phyloP scores from a whole-genome alignment of 1,140 invertebrate genomes.

The Penaeus chinensis region DNA sequence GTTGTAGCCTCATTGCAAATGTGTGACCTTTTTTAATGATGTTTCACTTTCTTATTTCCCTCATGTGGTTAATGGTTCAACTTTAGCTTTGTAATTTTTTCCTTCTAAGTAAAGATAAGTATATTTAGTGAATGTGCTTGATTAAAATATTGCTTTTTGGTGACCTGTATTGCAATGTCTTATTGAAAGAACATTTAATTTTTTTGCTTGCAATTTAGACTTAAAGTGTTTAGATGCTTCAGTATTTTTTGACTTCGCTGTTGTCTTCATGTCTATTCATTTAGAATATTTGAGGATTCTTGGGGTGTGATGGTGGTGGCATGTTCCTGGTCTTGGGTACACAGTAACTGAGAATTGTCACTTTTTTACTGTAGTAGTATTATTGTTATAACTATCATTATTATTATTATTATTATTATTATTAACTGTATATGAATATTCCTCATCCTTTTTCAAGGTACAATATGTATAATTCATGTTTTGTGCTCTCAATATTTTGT shows the following conservation, averaged over 20 bases:
- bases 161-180: conserved; percentile 38
- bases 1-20: conserved; percentile 33
- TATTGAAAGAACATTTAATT: conserved; percentile 45
- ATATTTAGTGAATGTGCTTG: conserved; percentile 45
- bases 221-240: conserved; percentile 61
- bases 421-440: no score
- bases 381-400: neutral
- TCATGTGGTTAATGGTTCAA: conserved; percentile 48
- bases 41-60: conserved; percentile 30
- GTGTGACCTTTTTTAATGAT: conserved; percentile 17
- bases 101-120: conserved; percentile 25
- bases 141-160: conserved; percentile 37
- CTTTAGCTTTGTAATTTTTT: conserved; percentile 48
- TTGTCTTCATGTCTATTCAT: conserved; percentile 67
- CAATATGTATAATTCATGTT: no score
- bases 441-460: no score
- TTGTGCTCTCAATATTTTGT: no score
- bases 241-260: conserved; percentile 64
- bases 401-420: neutral
- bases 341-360: conserved; percentile 1
- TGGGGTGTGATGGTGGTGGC: conserved; percentile 45
- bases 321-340: conserved; percentile 4
- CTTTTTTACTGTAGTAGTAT: neutral
- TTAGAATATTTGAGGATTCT: conserved; percentile 49
- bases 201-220: conserved; percentile 52